Conservation (phyloP, 2,888 invertebrate species). For the Drosophila mimetica region DNA sequence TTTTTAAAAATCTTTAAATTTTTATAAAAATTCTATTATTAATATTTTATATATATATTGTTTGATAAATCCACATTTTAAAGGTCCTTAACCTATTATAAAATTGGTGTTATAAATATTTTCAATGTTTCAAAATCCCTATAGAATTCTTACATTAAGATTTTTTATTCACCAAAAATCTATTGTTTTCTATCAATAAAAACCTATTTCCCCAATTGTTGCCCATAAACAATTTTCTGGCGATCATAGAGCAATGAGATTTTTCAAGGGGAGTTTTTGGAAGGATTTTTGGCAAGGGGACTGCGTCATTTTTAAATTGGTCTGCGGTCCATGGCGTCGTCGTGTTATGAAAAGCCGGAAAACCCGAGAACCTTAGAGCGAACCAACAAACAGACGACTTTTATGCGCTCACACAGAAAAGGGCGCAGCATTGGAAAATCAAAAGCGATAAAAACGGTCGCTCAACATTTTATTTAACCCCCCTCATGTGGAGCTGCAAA, state of each 20-base stretch:
- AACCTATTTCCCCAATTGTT: background rate
- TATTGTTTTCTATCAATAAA: background rate
- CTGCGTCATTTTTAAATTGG: constrained; percentile 58
- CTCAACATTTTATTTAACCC: constrained; percentile 19
- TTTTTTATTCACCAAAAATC: background rate
- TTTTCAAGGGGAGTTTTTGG: background rate
- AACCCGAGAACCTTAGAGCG: constrained; percentile 8
- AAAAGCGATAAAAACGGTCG: constrained; percentile 55
- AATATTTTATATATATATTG: background rate
- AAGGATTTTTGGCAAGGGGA: background rate
- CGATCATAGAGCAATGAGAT: background rate
- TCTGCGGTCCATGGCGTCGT: constrained; percentile 59
- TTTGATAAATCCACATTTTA: too few species aligned
- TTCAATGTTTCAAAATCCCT: too few species aligned
- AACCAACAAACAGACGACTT: constrained; percentile 55
- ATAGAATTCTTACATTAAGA: background rate
- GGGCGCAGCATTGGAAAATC: constrained; percentile 39
- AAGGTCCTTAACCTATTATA: too few species aligned
- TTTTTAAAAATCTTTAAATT: too few species aligned
- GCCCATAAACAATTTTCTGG: background rate
- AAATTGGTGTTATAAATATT: too few species aligned
- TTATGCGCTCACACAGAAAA: constrained; percentile 55
- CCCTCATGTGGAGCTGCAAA: constrained; percentile 47
- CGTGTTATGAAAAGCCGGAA: constrained; percentile 46
- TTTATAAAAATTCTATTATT: too few species aligned